Evolutionary conservation across 2,113 vertebrate genomes (phyloP).

Genomic region (Percopsis transmontana): DNA sequence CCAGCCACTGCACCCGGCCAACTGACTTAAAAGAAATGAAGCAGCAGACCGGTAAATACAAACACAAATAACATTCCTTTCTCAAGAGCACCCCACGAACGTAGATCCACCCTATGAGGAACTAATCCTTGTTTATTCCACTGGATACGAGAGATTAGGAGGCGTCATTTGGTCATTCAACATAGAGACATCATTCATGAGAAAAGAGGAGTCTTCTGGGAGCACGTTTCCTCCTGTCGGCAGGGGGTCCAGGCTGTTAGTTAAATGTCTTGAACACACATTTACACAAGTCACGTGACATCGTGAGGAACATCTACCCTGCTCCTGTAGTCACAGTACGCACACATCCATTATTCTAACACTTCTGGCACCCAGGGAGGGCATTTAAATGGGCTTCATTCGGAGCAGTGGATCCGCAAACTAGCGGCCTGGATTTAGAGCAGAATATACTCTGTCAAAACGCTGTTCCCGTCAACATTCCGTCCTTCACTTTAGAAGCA

Average conservation of each 20-base stretch:
- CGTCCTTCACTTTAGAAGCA: constrained; percentile 66
- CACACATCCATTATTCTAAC: too few relatives aligned
- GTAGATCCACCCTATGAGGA: constrained; percentile 54
- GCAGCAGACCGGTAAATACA: constrained; percentile 44
- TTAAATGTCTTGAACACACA: constrained; percentile 30
- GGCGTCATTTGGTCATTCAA: constrained; percentile 66
- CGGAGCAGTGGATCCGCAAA: constrained; percentile 49
- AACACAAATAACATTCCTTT: constrained; percentile 30
- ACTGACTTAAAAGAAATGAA: constrained; percentile 69
- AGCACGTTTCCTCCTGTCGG: constrained; percentile 40
- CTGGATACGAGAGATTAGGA: constrained; percentile 63
- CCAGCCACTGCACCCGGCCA: constrained; percentile 50
- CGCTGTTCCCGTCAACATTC: constrained; percentile 59
- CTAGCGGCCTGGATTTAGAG: constrained; percentile 57
- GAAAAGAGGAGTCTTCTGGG: constrained; percentile 43
- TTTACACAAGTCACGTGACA: constrained; percentile 15
- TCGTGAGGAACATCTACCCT: neutral
- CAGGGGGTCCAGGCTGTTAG: constrained; percentile 42
- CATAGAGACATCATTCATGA: constrained; percentile 58
- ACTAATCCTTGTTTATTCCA: constrained; percentile 62
- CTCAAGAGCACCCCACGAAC: constrained; percentile 55
- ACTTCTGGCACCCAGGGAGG: constrained; percentile 14
- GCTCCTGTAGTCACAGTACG: neutral
- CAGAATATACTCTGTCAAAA: constrained; percentile 67
- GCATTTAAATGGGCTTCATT: constrained; percentile 59